Base-by-base conservation (phyloP, 2,113 vertebrate genomes). In the Apeltes quadracus region DNA sequence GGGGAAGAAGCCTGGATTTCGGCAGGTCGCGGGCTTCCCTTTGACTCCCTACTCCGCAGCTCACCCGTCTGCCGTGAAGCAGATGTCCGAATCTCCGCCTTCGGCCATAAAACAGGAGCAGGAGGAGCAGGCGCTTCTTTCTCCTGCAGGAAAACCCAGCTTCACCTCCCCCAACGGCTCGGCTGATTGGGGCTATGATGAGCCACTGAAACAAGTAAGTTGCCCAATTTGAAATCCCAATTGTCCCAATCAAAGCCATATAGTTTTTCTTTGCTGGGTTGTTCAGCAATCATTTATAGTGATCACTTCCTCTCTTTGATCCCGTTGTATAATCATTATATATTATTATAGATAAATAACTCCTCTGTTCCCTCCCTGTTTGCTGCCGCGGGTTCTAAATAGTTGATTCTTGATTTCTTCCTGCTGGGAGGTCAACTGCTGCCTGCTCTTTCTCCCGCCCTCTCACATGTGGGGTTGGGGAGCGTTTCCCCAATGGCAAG, bases 171-270 rank as follows among this genome's bases (percentile, higher is more conserved):
- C 93, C 0, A 90, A 93, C 1, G 94, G 92, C 57, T 94, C 94
- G 12, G 83, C 90, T 0, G 91, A 87, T 84, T 98, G 97, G 96
- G 91, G 89, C 62, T 90, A 92, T 56, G 96, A 98, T 0, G 96
- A 98, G 61, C 93, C 94, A 29, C 90, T 95, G 41, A 98, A 96
- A 87, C 96, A 95, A 94, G 97, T 98, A 87, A 93, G 94, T 44
- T 55, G 7, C 20, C 44, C 29, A 32, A 32, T 72, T 56, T 16
- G 4, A 48, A n/a, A n/a, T n/a, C 36, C 46, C 9, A 4, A 67
- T n/a, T 13, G 12, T 8, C 14, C 23, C 18, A 65, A 61, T 48
- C 15, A 39, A 15, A n/a, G 22, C 34, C 5, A 5, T 34, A 2
- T 8, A 41, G 46, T 41, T 54, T 41, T 9, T 34, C 25, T 62